Evolutionary conservation across 1,140 invertebrate genomes (phyloP), one percentile per base, ranked within the genome.

Genomic region (Leptinotarsa texana): DNA sequence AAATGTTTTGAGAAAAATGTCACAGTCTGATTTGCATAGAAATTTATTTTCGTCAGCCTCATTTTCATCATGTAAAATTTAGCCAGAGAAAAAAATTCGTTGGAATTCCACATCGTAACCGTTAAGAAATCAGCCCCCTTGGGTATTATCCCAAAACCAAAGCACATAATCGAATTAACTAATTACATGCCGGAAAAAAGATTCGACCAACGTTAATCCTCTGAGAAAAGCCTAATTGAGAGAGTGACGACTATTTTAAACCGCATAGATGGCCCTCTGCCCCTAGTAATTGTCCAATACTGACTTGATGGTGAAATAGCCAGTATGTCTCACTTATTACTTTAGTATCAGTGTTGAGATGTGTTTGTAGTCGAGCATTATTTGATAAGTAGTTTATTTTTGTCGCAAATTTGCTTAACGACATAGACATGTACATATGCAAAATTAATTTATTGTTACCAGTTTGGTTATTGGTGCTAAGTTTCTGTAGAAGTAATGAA

Each of bases 161-260:
- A 57, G 51, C 13, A 6, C 4, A 4, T 57, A 57, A 57, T 57
- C 51, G 51, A 57, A 57, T 57, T 57, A 57, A 57, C 13, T 68
- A 68, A 68, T 68, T 47, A 68, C 17, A 15, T 13, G 33, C n/a
- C 24, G 27, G 18, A 68, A 68, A 18, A 68, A 68, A 68, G 66
- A 68, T 68, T 68, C 66, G n/a, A n/a, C 33, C 18, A 68, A 18
- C 24, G 66, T 68, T 68, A 68, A 68, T 68, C 66, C 66, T 42
- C 42, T 68, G 66, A 68, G 66, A 68, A 68, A 68, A 68, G 42
- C 13, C 66, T 68, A 68, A 68, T 68, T 68, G 66, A 47, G 27
- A 68, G 42, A 57, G 15, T 57, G 66, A 68, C 33, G 33, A 68
- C 66, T 68, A 68, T 68, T 68, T 47, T 68, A 49, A 68, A 18